Percentiles rank a stretch among this genome's conserved stretches.
Conservation (phyloP, 1,140 invertebrate species). For the Aplysia californica region DNA sequence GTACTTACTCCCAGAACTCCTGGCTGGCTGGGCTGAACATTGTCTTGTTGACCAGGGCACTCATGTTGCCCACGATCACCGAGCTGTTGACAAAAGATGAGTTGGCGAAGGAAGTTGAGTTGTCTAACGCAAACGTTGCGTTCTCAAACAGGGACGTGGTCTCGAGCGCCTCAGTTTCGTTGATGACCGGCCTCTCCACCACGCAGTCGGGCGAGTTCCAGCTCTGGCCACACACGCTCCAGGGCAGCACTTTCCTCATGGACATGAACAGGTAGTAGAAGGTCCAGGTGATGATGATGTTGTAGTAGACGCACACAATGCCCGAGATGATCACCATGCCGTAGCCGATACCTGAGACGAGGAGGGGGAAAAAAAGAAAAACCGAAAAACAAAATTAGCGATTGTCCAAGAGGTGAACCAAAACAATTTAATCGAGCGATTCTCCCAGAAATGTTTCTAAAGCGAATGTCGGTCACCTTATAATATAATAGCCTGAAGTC, state of each 20-base stretch:
- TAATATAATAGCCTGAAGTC: no score
- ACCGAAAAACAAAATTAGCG: not conserved
- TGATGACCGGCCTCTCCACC: not conserved
- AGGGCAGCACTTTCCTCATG: constrained; percentile 66
- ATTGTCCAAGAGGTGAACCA: no score
- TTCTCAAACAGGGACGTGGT: no score
- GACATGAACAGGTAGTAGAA: constrained; percentile 70
- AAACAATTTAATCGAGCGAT: no score
- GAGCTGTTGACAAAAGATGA: no score
- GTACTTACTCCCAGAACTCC: constrained; percentile 62
- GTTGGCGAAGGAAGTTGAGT: no score
- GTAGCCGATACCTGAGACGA: constrained; percentile 52
- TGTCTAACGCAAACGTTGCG: no score
- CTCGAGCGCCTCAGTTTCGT: not conserved
- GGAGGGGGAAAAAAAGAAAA: not conserved
- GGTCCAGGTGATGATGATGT: constrained; percentile 72
- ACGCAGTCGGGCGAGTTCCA: constrained; percentile 69
- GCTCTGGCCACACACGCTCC: constrained; percentile 69
- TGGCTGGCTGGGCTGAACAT: constrained; percentile 45
- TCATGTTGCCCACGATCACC: not conserved
- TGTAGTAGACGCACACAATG: constrained; percentile 69
- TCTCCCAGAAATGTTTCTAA: no score
- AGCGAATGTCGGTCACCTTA: no score
- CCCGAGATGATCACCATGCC: constrained; percentile 60
- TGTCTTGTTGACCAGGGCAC: not conserved